phyloP scores from a whole-genome alignment of 2,888 invertebrate species.

The Tryphoninae sp. region DNA sequence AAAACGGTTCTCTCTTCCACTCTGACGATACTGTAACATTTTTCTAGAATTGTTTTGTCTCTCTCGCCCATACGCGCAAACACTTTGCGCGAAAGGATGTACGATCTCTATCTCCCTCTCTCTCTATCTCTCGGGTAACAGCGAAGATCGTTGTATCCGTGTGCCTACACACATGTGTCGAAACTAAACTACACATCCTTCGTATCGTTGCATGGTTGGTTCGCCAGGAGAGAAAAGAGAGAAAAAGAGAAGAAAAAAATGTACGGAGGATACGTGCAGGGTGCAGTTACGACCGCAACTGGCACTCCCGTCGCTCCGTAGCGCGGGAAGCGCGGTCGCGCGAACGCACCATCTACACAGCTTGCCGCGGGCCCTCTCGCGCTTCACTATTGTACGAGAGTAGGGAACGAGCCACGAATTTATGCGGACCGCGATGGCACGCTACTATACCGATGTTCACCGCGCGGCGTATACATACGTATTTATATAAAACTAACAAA shows the following conservation, averaged over 20 bases:
- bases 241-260: conserved; percentile 2
- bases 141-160: too few species aligned
- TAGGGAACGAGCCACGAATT: conserved; percentile 60
- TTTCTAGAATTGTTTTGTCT: too few species aligned
- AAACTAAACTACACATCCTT: conserved; percentile 46
- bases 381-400: conserved; percentile 12
- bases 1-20: background rate
- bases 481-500: too few species aligned
- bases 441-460: too few species aligned
- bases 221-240: conserved; percentile 5
- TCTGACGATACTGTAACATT: too few species aligned
- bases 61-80: too few species aligned
- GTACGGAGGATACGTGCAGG: conserved; percentile 61
- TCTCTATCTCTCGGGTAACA: too few species aligned
- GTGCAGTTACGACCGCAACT: conserved; percentile 61
- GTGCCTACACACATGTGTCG: background rate
- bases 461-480: too few species aligned
- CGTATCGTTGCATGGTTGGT: conserved; percentile 19
- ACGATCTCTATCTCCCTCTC: too few species aligned
- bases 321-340: too few species aligned
- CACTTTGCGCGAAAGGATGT: too few species aligned
- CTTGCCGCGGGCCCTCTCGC: conserved; percentile 20
- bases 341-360: conserved; percentile 26
- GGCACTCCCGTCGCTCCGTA: conserved; percentile 48
- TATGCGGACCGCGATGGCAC: conserved; percentile 43